These are phyloP conservation scores for Tipula helvola DNA, from an alignment of 2,888 invertebrate species.

Conservation along the genomic window DNA sequence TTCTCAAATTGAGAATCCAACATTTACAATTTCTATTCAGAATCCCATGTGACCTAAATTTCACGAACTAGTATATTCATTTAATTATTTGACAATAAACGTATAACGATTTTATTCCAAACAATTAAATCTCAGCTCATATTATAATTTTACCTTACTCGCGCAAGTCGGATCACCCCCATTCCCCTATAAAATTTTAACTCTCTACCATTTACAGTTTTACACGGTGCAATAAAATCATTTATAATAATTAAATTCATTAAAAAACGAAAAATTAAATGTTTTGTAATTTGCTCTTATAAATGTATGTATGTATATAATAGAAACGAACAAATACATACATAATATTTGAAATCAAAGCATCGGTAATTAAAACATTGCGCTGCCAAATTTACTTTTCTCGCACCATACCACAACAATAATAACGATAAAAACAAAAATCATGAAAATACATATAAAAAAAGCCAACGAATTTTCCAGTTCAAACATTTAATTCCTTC, in stretches of 20 bases:
- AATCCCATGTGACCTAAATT: no score
- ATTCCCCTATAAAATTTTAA: not conserved
- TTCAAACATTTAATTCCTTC: not conserved
- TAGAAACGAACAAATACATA: not conserved
- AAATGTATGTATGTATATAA: not conserved
- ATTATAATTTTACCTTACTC: not conserved
- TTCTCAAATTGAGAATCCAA: no score
- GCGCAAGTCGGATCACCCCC: not conserved
- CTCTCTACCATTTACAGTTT: not conserved
- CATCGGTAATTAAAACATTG: not conserved
- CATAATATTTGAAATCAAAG: not conserved
- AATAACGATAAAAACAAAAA: not conserved
- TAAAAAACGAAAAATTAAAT: not conserved
- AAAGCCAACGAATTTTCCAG: not conserved
- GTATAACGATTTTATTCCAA: not conserved
- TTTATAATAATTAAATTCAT: not conserved
- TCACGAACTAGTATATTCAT: not conserved
- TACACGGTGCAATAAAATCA: not conserved
- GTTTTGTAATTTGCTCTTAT: not conserved
- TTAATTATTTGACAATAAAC: not conserved
- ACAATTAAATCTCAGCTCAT: not conserved
- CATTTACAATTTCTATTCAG: no score
- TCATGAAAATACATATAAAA: not conserved
- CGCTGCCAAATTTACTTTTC: not conserved
- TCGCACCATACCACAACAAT: not conserved